Base-by-base conservation (phyloP, 2,888 invertebrate species). In the Siphonodentalium dalli region DNA sequence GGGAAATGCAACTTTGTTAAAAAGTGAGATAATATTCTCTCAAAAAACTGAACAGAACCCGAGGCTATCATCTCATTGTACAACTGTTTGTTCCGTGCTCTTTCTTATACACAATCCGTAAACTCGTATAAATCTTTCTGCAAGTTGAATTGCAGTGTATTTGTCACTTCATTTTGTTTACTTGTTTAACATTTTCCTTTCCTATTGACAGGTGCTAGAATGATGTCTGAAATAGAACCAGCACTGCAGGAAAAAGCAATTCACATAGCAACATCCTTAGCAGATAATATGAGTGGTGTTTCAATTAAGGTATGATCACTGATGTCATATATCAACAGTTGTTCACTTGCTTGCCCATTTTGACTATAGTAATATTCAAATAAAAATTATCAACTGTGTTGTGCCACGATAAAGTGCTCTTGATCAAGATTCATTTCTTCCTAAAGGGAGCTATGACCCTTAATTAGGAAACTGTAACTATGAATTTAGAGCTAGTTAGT, bases 201-300 rank as follows among this genome's bases (percentile, higher is more conserved):
- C 15, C 41, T 41, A 35, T 31, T 63, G 65, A n/a, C 58, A 80
- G 80, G 73, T 61, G 92, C 90, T 60, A 88, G 89, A 63, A 90
- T 92, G 83, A 86, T 92, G 83, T 88, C 88, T 72, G 86, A 88
- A 62, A 83, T 92, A 68, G 88, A 89, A 64, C 86, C 87, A 72
- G 52, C 41, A 44, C 39, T 57, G 21, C 88, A 88, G 79, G 83
- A 85, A 42, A 85, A 85, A 65, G 90, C 90, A 48, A 83, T 90
- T 44, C 83, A 85, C 62, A 82, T 90, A 54, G 80, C 79, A 33
- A 79, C 78, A 48, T 68, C 72, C 63, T 65, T 82, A 56, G 70
- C 72, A 42, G 66, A 65, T 37, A 71, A 84, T 66, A 79, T 84
- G 62, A 77, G 81, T 63, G 85, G 84, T 72, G 80, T 85, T 69